Conservation (phyloP, 2,113 vertebrate genomes). For the Ictalurus punctatus region DNA sequence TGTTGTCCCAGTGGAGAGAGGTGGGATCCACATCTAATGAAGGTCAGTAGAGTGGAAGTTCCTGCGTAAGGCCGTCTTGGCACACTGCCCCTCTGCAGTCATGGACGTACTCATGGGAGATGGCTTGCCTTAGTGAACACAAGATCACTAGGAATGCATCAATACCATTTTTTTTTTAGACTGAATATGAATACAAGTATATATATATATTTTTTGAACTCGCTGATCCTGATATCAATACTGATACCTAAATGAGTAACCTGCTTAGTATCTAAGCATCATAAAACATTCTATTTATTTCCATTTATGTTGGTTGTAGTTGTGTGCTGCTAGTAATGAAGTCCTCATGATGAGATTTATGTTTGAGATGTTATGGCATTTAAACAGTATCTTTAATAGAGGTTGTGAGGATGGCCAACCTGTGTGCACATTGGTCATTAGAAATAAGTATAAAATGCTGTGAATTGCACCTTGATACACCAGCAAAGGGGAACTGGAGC, state of each 20-base stretch:
- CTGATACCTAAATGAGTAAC: background rate
- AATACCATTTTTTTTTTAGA: background rate
- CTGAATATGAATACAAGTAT: background rate
- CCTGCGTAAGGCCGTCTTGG: slow-evolving; percentile 21
- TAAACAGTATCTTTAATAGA: background rate
- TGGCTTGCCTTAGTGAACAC: background rate
- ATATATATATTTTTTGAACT: too few relatives aligned
- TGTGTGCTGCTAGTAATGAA: background rate
- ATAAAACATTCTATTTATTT: background rate
- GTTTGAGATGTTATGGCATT: background rate
- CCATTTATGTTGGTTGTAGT: background rate
- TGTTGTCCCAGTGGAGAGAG: slow-evolving; percentile 17
- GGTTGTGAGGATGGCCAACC: background rate
- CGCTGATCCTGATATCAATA: background rate
- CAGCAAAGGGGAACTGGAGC: background rate
- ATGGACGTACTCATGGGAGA: background rate
- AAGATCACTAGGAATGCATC: background rate
- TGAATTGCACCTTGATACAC: background rate
- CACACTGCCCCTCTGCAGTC: background rate
- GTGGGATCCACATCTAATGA: slow-evolving; percentile 36
- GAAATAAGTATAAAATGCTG: background rate
- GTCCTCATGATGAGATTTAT: background rate
- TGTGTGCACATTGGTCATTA: background rate
- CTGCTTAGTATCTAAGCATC: background rate
- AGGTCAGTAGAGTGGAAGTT: slow-evolving; percentile 44